phyloP scores from a whole-genome alignment of 2,113 vertebrate genomes.

The Australoheros scitulus region DNA sequence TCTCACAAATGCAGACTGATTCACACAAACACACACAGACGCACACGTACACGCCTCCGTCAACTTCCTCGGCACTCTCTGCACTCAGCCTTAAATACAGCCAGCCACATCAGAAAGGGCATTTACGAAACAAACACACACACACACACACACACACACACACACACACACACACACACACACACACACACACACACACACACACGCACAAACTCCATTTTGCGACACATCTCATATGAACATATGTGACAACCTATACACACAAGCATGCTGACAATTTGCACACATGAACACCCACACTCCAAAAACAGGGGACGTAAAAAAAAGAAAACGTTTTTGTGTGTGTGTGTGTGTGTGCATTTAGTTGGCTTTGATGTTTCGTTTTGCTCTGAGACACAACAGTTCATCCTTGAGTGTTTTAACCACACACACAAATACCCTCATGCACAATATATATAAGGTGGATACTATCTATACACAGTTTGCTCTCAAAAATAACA shows the following conservation, averaged over 20 bases:
- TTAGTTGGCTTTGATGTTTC: slow-evolving; percentile 49
- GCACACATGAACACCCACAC: slow-evolving; percentile 20
- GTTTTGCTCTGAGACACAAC: slow-evolving; percentile 43
- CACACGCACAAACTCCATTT: slow-evolving; percentile 7
- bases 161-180: slow-evolving; percentile 6
- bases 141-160: slow-evolving; percentile 14
- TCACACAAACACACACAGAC: slow-evolving; percentile 11
- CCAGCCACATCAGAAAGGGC: slow-evolving; percentile 63
- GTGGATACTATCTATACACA: neutral
- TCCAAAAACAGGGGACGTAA: neutral
- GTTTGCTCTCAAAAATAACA: neutral
- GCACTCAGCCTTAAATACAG: slow-evolving; percentile 67
- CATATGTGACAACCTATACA: neutral
- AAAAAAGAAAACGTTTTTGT: neutral
- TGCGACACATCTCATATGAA: slow-evolving; percentile 10
- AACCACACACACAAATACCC: slow-evolving; percentile 38
- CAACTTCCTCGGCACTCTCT: slow-evolving; percentile 46
- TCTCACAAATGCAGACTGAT: slow-evolving; percentile 8
- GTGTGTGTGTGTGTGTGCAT: neutral
- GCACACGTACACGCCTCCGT: slow-evolving; percentile 25
- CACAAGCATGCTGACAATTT: slow-evolving; percentile 13
- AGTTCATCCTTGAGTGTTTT: slow-evolving; percentile 50
- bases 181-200: slow-evolving; percentile 29
- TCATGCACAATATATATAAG: neutral
- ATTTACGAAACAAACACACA: slow-evolving; percentile 65